Conservation (phyloP, 2,797 vertebrate species). For the Bradypus variegatus region DNA sequence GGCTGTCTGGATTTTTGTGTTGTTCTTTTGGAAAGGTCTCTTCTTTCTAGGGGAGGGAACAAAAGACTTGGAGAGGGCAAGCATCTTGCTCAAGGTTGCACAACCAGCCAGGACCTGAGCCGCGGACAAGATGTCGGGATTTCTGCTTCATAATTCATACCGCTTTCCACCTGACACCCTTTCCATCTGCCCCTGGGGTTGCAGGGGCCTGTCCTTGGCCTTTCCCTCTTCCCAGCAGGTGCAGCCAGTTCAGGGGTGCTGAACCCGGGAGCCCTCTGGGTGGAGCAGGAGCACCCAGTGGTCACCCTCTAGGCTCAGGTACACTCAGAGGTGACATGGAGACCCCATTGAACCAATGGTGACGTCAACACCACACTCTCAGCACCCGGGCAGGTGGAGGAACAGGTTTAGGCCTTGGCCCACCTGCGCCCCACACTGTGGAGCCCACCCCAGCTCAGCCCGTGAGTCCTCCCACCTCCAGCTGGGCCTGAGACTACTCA, state of each 20-base stretch:
- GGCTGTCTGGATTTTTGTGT: conserved; percentile 12
- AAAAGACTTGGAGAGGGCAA: background rate
- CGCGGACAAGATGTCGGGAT: background rate
- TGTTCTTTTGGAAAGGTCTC: background rate
- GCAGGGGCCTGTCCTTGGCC: background rate
- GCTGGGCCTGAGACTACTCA: background rate
- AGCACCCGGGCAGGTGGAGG: background rate
- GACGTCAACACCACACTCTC: background rate
- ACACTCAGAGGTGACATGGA: background rate
- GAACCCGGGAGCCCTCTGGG: background rate
- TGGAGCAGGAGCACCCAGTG: background rate
- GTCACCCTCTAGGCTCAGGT: background rate
- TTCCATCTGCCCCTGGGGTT: background rate
- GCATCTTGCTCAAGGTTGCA: background rate
- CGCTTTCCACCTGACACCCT: background rate
- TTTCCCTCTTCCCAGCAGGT: background rate
- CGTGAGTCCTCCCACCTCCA: background rate
- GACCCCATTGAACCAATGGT: background rate
- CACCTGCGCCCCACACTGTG: rapidly evolving
- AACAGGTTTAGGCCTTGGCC: background rate
- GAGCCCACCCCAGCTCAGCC: background rate
- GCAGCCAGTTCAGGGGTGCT: background rate
- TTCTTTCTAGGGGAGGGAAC: background rate
- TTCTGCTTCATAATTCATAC: background rate
- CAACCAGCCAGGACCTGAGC: background rate